Evolutionary conservation across 2,797 vertebrate genomes (phyloP).

Genomic region (Danionella dracula): DNA sequence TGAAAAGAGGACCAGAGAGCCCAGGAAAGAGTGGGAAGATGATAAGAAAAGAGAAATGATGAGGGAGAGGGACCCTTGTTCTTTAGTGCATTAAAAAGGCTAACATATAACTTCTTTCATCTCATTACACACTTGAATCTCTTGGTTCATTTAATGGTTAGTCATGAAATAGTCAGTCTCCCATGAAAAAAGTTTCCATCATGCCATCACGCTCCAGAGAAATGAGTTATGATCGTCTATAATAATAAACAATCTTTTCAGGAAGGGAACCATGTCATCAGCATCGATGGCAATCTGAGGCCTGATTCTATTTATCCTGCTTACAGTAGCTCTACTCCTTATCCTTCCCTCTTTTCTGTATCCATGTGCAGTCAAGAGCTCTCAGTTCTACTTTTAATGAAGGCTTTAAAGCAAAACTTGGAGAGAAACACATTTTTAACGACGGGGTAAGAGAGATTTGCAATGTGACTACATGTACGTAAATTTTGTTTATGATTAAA

Average conservation of each 20-base stretch:
- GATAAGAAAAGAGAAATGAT: slow-evolving; percentile 12
- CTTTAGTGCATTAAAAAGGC: slow-evolving; percentile 6
- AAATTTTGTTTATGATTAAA: no score
- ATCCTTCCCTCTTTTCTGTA: no score
- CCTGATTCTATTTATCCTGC: no score
- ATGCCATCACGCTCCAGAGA: neutral
- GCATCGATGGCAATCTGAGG: no score
- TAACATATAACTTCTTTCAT: neutral
- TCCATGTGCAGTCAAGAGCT: no score
- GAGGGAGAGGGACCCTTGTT: neutral
- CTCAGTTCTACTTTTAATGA: no score
- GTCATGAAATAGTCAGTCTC: neutral
- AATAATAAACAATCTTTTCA: neutral
- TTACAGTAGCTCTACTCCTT: no score
- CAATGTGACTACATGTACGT: no score
- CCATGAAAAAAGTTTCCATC: slow-evolving; percentile 9
- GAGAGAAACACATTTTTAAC: no score
- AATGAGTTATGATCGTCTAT: neutral
- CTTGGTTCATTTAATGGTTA: neutral
- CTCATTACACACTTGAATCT: neutral
- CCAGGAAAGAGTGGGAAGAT: neutral
- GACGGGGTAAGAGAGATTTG: no score
- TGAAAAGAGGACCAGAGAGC: neutral
- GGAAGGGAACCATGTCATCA: no score
- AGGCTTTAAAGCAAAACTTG: no score